Conservation (phyloP, 2,797 vertebrate species). For the Sebastes miniatus region DNA sequence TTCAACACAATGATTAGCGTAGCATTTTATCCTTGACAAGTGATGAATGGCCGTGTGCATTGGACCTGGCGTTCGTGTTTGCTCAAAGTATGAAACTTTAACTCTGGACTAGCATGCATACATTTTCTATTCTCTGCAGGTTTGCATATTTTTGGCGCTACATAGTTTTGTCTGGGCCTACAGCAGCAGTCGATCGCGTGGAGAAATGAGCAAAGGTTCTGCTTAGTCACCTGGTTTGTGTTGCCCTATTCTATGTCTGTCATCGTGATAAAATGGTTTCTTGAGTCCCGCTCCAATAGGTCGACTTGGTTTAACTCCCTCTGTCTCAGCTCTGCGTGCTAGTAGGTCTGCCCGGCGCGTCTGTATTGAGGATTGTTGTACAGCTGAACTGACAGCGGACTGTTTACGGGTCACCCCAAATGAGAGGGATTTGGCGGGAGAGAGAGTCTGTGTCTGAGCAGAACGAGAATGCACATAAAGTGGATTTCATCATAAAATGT, state of each 20-base stretch:
- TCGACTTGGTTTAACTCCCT: background rate
- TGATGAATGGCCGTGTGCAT: slow-evolving; percentile 24
- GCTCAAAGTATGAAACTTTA: slow-evolving; percentile 16
- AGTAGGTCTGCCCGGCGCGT: background rate
- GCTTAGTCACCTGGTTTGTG: slow-evolving; percentile 49
- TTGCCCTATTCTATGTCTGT: slow-evolving; percentile 37
- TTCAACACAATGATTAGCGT: slow-evolving; percentile 6
- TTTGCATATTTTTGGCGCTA: slow-evolving; percentile 36
- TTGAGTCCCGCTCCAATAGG: slow-evolving; percentile 11
- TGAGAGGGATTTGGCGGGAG: background rate
- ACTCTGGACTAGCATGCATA: slow-evolving; percentile 9
- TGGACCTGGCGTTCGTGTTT: slow-evolving; percentile 20
- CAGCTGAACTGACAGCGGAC: slow-evolving; percentile 20
- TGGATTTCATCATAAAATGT: slow-evolving; percentile 24
- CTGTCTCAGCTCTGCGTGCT: background rate
- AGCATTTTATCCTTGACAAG: slow-evolving; percentile 17
- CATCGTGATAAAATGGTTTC: slow-evolving; percentile 41
- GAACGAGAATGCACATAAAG: background rate
- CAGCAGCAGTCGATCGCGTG: slow-evolving; percentile 4
- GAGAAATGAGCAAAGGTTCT: slow-evolving; percentile 38
- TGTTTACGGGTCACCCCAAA: slow-evolving; percentile 36
- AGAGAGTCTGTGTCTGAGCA: background rate
- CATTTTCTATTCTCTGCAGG: slow-evolving; percentile 27
- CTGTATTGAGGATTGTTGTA: background rate
- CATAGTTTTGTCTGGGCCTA: slow-evolving; percentile 23